Evolutionary conservation across 2,113 vertebrate genomes (phyloP).

Genomic region (Datnioides undecimradiatus): DNA sequence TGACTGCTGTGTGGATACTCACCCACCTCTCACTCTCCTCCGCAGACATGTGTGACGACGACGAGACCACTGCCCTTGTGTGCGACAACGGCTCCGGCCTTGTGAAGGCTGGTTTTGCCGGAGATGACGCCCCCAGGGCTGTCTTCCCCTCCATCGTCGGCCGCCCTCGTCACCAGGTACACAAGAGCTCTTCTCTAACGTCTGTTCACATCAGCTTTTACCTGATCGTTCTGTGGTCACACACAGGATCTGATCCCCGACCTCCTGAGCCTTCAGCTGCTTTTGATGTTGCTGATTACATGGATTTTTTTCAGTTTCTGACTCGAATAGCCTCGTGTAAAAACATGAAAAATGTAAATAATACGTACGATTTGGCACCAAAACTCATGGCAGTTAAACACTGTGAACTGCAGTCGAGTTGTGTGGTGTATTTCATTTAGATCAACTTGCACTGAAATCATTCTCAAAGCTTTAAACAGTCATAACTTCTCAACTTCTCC

Average conservation of each 20-base stretch:
- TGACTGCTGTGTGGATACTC: not conserved
- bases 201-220: not conserved
- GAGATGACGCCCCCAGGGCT: conserved; percentile 94
- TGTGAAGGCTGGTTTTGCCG: conserved; percentile 96
- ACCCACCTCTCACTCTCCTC: conserved; percentile 17
- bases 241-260: not conserved
- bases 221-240: not conserved
- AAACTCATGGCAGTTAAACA: no score
- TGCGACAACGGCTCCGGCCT: conserved; percentile 97
- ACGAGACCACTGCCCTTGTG: conserved; percentile 95
- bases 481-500: not conserved
- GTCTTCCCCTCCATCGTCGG: conserved; percentile 98
- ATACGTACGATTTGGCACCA: no score
- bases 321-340: not conserved
- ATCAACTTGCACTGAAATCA: no score
- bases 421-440: no score
- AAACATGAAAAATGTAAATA: no score
- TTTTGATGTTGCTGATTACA: not conserved
- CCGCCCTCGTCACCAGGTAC: conserved; percentile 95
- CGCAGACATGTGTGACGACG: conserved; percentile 94
- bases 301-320: not conserved
- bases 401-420: no score
- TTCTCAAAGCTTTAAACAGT: no score
- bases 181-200: not conserved
- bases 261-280: not conserved